Evolutionary conservation across 2,888 invertebrate species (phyloP).

Genomic region (Chaitophorus viminalis): DNA sequence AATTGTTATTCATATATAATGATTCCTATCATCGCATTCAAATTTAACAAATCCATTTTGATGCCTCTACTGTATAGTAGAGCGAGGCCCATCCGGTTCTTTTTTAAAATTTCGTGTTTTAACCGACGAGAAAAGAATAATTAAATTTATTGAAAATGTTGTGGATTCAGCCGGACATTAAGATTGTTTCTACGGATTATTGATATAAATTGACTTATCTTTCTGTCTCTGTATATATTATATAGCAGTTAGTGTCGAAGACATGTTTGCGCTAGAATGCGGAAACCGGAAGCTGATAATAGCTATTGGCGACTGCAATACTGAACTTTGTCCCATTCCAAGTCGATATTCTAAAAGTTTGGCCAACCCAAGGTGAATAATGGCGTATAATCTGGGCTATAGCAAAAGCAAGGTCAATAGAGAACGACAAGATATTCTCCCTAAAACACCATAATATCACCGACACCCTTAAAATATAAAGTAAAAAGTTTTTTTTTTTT

Average conservation of each 20-base stretch:
- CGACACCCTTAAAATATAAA: constrained; percentile 54
- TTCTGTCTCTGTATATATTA: background rate
- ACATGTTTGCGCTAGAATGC: constrained; percentile 32
- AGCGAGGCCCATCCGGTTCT: no score
- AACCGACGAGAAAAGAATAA: background rate
- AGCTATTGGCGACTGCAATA: constrained; percentile 55
- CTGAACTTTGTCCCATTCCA: constrained; percentile 24
- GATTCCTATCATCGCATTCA: no score
- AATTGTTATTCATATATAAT: no score
- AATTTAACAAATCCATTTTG: no score
- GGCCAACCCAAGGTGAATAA: constrained; percentile 52
- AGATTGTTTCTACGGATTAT: constrained; percentile 36
- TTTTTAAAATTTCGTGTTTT: no score
- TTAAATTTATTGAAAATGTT: background rate
- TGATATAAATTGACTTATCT: constrained; percentile 42
- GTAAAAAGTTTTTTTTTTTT: constrained; percentile 53
- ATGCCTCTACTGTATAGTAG: no score
- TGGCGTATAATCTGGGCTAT: constrained; percentile 34
- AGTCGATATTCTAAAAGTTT: constrained; percentile 55
- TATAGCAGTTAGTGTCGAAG: constrained; percentile 11
- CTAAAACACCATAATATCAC: constrained; percentile 19
- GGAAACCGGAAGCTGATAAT: constrained; percentile 55
- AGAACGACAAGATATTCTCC: constrained; percentile 38
- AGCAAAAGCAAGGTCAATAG: constrained; percentile 26
- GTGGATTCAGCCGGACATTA: background rate